These are phyloP conservation scores for Solea senegalensis DNA, from an alignment of 2,113 vertebrate genomes.

Conservation along the genomic window DNA sequence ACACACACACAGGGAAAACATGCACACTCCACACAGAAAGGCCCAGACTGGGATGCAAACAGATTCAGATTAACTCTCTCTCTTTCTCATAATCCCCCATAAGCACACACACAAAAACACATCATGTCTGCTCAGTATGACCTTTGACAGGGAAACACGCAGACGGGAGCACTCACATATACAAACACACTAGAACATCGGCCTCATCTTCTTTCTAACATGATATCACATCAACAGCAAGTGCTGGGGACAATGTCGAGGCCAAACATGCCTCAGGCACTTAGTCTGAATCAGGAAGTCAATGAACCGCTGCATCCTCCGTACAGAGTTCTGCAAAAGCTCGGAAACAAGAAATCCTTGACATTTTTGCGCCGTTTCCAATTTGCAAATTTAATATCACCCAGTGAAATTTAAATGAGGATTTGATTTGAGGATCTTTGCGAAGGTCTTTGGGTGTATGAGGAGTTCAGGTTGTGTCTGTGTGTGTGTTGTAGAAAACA, in stretches of 20 bases:
- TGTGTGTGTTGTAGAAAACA: slow-evolving; percentile 23
- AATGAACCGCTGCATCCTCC: slow-evolving; percentile 27
- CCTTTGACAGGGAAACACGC: slow-evolving; percentile 33
- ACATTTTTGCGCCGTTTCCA: slow-evolving; percentile 59
- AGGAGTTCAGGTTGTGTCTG: background rate
- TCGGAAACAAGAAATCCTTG: slow-evolving; percentile 54
- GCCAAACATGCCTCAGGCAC: slow-evolving; percentile 39
- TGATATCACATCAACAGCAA: slow-evolving; percentile 29
- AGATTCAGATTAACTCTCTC: slow-evolving; percentile 48
- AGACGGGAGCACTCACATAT: slow-evolving; percentile 16
- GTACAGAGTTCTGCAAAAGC: slow-evolving; percentile 58
- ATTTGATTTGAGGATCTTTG: slow-evolving; percentile 37
- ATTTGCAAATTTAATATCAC: slow-evolving; percentile 50
- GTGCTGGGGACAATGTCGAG: slow-evolving; percentile 42
- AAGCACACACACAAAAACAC: slow-evolving; percentile 42
- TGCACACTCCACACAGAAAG: too few species aligned
- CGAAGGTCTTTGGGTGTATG: slow-evolving; percentile 4
- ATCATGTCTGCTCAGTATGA: slow-evolving; percentile 22
- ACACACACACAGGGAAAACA: too few species aligned
- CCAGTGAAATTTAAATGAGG: slow-evolving; percentile 56
- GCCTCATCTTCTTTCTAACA: slow-evolving; percentile 70
- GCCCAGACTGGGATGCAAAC: too few species aligned
- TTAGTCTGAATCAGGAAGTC: slow-evolving; percentile 42
- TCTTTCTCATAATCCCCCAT: slow-evolving; percentile 32
- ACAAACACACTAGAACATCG: slow-evolving; percentile 52